A percentile compares a stretch with the other conserved stretches of the same genome.
These are phyloP conservation scores for Anagrus nilaparvatae DNA, from an alignment of 1,140 invertebrate genomes.

Conservation along the genomic window DNA sequence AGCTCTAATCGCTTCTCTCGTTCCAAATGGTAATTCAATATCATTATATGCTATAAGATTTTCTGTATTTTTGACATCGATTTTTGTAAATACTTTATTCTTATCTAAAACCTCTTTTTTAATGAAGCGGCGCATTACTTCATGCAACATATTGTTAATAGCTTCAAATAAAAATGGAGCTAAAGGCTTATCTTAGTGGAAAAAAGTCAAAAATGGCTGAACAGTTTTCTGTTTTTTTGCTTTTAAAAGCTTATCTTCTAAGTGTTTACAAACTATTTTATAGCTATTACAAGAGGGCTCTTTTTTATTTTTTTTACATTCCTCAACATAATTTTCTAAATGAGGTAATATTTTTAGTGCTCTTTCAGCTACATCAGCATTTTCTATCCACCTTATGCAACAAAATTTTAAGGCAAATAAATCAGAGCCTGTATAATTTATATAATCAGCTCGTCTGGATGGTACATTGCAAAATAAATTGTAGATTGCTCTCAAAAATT, in stretches of 20 bases:
- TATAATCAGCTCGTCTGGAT: constrained; percentile 10
- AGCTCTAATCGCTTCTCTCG: not conserved
- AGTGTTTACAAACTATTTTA: constrained; percentile 11
- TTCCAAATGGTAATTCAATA: too few relatives aligned
- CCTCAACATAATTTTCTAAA: constrained; percentile 7
- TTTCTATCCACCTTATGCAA: constrained; percentile 14
- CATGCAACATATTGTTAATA: too few relatives aligned
- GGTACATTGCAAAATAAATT: constrained; percentile 12
- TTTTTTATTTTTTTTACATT: constrained; percentile 4
- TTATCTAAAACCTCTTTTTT: too few relatives aligned
- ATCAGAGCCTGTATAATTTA: constrained; percentile 4
- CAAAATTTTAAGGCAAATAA: constrained; percentile 15
- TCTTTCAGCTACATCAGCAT: constrained; percentile 8
- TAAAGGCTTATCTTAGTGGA: not conserved
- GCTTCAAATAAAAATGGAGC: not conserved
- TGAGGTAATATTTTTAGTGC: constrained; percentile 8
- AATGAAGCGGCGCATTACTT: too few relatives aligned
- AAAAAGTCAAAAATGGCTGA: not conserved
- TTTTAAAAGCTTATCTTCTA: constrained; percentile 7
- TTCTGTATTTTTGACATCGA: not conserved
- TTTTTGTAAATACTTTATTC: not conserved
- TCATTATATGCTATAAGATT: not conserved
- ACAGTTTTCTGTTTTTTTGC: not conserved
- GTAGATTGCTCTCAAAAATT: constrained; percentile 10
- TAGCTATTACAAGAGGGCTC: constrained; percentile 3